Evolutionary conservation across 2,888 invertebrate genomes (phyloP), one percentile per base, ranked within the genome.

Genomic region (Xestia c-nigrum): DNA sequence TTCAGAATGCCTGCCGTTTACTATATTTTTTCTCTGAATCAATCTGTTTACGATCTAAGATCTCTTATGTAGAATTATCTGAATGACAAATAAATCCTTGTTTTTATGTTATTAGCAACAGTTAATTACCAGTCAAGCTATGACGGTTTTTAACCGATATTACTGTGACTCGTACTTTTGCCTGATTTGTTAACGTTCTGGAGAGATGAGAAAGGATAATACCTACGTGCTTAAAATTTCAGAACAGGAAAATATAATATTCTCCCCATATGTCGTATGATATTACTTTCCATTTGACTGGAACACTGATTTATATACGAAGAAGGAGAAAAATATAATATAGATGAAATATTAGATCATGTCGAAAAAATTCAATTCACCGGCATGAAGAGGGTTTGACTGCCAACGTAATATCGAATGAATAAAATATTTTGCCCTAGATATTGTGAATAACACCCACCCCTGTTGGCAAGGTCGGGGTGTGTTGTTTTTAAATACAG

Each of bases 321-420:
- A 55, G 43, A 67, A 31, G 16, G 31, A 81, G 19, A 47, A 81
- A 71, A 83, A 81, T 71, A 74, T 38, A 9, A 71, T 55, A 14
- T 65, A 50, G 47, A 74, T 61, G 10, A 69, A 59, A 83, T 74
- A 79, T 75, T 50, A 59, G 50, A 64, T 55, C 67, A 61, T 46
- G 71, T 72, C 80, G 46, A 59, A 83, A 83, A 83, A 59, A 75
- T 40, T 65, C 68, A 69, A 68, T 79, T 74, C 55, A 55, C 47
- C 21, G 57, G 21, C 59, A 38, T 68, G 80, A 83, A 64, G 55
- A 79, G 71, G 79, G 67, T 79, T 72, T 55, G n/a, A 19, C 63
- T 66, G 47, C 38, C 43, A 50, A 40, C 64, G 59, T 38, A 52
- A 68, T 52, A 52, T 59, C 67, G 12, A 65, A 67, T 69, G 80